Conservation (phyloP, 92 coral and sea anemone species). For the Blastomussa wellsi region DNA sequence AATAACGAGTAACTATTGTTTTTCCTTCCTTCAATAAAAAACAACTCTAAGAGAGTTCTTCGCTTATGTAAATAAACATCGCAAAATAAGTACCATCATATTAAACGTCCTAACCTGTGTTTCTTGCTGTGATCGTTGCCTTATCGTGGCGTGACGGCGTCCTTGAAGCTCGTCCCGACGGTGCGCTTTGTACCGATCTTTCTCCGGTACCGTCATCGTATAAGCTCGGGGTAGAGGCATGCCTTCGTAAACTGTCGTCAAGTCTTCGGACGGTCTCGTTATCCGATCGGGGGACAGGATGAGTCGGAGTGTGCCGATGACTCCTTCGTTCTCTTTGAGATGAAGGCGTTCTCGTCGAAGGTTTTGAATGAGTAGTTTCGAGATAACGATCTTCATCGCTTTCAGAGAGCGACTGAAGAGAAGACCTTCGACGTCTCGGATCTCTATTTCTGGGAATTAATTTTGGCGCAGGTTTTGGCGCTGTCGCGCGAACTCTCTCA, state of each 20-base stretch:
- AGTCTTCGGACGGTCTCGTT: slow-evolving; percentile 66
- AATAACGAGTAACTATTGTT: neutral
- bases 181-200: slow-evolving; percentile 44
- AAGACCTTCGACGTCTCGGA: slow-evolving; percentile 61
- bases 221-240: slow-evolving; percentile 79
- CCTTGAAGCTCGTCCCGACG: slow-evolving; percentile 49
- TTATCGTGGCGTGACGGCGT: slow-evolving; percentile 65
- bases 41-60: neutral
- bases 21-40: neutral
- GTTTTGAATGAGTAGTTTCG: slow-evolving; percentile 68
- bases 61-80: neutral
- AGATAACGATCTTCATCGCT: slow-evolving; percentile 80
- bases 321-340: slow-evolving; percentile 80
- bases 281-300: slow-evolving; percentile 72
- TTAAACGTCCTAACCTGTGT: slow-evolving; percentile 22
- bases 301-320: slow-evolving; percentile 79
- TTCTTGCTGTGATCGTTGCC: slow-evolving; percentile 42
- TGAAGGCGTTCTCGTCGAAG: slow-evolving; percentile 63
- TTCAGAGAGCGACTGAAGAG: slow-evolving; percentile 83
- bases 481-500: slow-evolving; percentile 48
- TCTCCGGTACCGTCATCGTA: slow-evolving; percentile 55
- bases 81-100: neutral
- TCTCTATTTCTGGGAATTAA: slow-evolving; percentile 63
- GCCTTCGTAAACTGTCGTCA: slow-evolving; percentile 68
- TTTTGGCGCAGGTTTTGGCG: slow-evolving; percentile 57